Evolutionary conservation across 2,113 vertebrate genomes (phyloP).

Genomic region (Daphoenositta chrysoptera): DNA sequence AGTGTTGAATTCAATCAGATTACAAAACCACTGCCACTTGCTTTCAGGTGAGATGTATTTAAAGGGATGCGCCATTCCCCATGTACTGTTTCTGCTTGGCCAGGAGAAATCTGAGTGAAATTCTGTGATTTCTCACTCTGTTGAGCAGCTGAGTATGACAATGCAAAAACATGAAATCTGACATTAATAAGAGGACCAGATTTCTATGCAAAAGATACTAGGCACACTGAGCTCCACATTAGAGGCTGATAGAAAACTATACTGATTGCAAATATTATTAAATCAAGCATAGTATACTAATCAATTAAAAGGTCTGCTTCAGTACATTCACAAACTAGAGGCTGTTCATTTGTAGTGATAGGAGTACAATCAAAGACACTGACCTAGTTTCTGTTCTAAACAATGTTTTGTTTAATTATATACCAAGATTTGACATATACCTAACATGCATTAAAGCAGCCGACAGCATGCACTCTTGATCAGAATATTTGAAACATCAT

Average conservation of each 20-base stretch:
- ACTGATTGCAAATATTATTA: not conserved
- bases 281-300: not conserved
- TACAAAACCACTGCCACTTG: not conserved
- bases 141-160: not conserved
- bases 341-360: not conserved
- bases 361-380: not conserved
- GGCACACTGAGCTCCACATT: not conserved
- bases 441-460: not conserved
- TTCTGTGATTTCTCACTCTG: not conserved
- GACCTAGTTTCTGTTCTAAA: not conserved
- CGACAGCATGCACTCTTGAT: not conserved
- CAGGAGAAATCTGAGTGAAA: not conserved
- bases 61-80: not conserved
- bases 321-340: not conserved
- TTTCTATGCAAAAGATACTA: not conserved
- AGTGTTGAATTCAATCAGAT: rapidly evolving
- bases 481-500: not conserved
- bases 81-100: not conserved
- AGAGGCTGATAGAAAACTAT: not conserved
- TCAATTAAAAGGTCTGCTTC: not conserved
- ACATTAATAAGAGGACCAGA: not conserved
- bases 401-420: not conserved
- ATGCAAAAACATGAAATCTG: not conserved
- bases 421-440: not conserved
- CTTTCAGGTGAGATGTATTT: not conserved